A percentile compares a stretch with the other conserved stretches of the same genome.
Evolutionary conservation across 2,888 invertebrate species (phyloP).

Genomic region (Ophion costatus): DNA sequence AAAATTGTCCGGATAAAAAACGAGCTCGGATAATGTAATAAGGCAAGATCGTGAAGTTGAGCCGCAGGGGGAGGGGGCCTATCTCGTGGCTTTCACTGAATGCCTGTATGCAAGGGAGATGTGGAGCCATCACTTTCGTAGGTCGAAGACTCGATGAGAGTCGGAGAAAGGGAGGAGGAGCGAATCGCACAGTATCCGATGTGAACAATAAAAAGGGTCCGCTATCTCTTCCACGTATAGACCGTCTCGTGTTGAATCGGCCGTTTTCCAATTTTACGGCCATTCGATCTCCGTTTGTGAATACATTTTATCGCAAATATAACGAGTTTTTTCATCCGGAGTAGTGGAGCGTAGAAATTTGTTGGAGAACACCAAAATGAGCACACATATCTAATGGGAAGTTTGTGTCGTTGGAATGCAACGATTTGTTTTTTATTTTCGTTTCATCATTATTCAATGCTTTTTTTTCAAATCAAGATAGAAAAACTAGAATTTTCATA

Average conservation of each 20-base stretch:
- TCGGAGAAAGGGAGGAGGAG: constrained; percentile 53
- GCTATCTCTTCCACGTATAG: background rate
- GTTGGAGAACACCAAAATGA: too few species aligned
- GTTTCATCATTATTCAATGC: too few species aligned
- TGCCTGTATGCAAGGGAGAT: constrained; percentile 24
- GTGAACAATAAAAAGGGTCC: constrained; percentile 28
- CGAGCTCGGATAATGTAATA: constrained; percentile 8
- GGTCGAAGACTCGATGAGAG: constrained; percentile 56
- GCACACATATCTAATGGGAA: too few species aligned
- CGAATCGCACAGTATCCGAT: constrained; percentile 25
- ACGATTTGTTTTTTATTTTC: too few species aligned
- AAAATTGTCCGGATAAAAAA: constrained; percentile 5
- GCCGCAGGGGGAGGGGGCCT: background rate
- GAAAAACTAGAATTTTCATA: too few species aligned
- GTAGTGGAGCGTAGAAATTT: background rate
- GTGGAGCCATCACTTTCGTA: constrained; percentile 58
- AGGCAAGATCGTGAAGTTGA: constrained; percentile 20
- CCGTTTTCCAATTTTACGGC: background rate
- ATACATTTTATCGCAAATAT: background rate
- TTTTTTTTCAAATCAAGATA: too few species aligned
- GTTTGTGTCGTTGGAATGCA: too few species aligned
- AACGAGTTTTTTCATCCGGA: background rate
- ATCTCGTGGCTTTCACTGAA: constrained; percentile 34
- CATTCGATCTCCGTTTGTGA: too few species aligned
- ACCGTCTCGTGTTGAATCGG: constrained; percentile 22